phyloP scores from a whole-genome alignment of 2,797 vertebrate species.

The Betta splendens region DNA sequence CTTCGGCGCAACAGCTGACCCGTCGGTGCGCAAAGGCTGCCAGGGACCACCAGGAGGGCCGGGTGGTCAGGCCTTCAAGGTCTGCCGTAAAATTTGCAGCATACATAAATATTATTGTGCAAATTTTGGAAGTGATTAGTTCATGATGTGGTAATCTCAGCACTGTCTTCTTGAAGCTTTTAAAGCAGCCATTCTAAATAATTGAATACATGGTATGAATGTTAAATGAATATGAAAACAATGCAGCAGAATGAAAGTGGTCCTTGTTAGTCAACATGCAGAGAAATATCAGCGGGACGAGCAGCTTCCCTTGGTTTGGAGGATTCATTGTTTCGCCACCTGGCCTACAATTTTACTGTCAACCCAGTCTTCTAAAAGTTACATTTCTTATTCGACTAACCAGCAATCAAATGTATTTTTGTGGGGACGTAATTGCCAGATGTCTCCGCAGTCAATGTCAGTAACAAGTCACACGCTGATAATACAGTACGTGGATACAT shows the following conservation, averaged over 20 bases:
- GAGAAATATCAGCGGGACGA: background rate
- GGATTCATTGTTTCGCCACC: background rate
- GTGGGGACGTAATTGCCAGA: too few species aligned
- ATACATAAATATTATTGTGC: slow-evolving; percentile 28
- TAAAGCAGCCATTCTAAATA: slow-evolving; percentile 4
- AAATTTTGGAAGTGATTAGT: slow-evolving; percentile 23
- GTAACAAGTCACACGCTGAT: too few species aligned
- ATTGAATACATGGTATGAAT: background rate
- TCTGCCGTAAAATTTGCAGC: slow-evolving; percentile 6
- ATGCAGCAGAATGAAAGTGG: background rate
- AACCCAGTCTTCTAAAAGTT: too few species aligned
- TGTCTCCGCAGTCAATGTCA: too few species aligned
- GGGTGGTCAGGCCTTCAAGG: too few species aligned
- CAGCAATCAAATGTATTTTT: too few species aligned
- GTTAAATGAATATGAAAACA: background rate
- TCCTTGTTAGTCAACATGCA: background rate
- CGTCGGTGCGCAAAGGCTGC: slow-evolving; percentile 35
- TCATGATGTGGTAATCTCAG: slow-evolving; percentile 5
- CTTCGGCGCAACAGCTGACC: slow-evolving; percentile 44
- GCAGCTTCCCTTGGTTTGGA: background rate
- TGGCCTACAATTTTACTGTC: background rate
- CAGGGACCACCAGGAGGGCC: slow-evolving; percentile 16
- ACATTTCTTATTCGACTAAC: too few species aligned
- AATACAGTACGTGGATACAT: too few species aligned
- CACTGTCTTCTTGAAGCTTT: slow-evolving; percentile 6